These are phyloP conservation scores for Allophyes oxyacanthae DNA, from an alignment of 2,888 invertebrate species.

Conservation along the genomic window DNA sequence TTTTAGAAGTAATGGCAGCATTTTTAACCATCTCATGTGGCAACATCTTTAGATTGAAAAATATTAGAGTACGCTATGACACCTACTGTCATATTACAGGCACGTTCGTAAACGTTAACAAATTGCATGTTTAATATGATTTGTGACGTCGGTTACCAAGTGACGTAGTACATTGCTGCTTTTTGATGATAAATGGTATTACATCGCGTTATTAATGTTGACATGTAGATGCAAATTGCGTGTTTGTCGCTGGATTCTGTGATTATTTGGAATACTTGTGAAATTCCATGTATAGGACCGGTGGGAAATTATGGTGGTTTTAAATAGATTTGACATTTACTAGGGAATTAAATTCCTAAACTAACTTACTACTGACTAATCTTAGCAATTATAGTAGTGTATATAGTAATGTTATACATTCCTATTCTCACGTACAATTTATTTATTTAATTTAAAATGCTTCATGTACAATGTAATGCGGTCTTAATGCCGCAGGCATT, in stretches of 20 bases:
- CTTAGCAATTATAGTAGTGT: too few species aligned
- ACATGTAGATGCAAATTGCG: slow-evolving; percentile 29
- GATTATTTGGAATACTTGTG: slow-evolving; percentile 25
- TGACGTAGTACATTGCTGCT: slow-evolving; percentile 45
- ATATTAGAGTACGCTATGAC: slow-evolving; percentile 44
- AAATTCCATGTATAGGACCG: slow-evolving; percentile 2
- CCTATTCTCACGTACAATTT: too few species aligned
- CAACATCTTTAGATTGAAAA: slow-evolving; percentile 37
- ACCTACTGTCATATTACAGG: slow-evolving; percentile 43
- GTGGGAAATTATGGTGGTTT: not conserved
- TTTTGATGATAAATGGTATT: slow-evolving; percentile 49
- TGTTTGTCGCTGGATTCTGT: slow-evolving; percentile 14
- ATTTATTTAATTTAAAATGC: too few species aligned
- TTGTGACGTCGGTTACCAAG: slow-evolving; percentile 47
- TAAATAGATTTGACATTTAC: slow-evolving; percentile 4
- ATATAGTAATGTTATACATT: too few species aligned
- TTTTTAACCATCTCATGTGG: slow-evolving; percentile 16
- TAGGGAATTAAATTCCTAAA: not conserved
- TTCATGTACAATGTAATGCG: too few species aligned
- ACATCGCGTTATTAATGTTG: slow-evolving; percentile 52
- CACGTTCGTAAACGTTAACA: slow-evolving; percentile 48
- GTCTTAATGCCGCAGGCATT: too few species aligned
- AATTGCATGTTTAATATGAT: slow-evolving; percentile 54
- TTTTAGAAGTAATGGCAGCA: slow-evolving; percentile 7
- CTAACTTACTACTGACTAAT: too few species aligned